Base-by-base conservation (phyloP, 2,888 invertebrate species). In the Drosophila rubida region DNA sequence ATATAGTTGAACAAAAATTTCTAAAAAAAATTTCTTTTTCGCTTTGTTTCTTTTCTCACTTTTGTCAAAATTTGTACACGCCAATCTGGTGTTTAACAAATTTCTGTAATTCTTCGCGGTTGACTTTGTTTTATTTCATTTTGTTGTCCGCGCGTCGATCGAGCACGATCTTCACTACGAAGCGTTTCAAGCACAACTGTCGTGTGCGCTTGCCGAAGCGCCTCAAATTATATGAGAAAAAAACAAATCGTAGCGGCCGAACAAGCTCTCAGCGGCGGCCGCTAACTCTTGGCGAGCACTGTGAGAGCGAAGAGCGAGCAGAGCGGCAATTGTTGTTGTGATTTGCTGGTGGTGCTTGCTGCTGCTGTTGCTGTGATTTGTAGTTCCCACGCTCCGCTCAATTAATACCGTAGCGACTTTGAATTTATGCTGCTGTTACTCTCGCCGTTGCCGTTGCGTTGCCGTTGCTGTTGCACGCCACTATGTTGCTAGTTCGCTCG, bases 131-230 rank as follows among this genome's bases (percentile, higher is more conserved):
- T 49, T 37, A 53, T 23, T 73, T 30, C 44, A n/a, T 66, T 49
- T 57, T 67, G 50, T 64, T 55, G 54, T 48, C 61, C 70, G 76
- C 69, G 66, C 78, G 73, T 49, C 75, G 78, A 69, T 75, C 75
- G 60, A 70, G 68, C 81, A 86, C 87, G 91, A 90, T 90, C 91
- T 89, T 88, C 84, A 90, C 91, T 89, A 78, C 80, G 86, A 81
- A 90, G 88, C 91, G 90, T 90, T 90, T 87, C 80, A 89, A 90
- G 89, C 90, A 90, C 90, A 91, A 91, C 91, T 91, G 90, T 82
- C 83, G 79, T 79, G 81, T 80, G 73, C 73, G 73, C 59, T 68
- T 63, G 59, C 60, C 79, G 60, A 66, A 70, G 50, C 79, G 68
- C 78, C 69, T 70, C 63, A 68, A 78, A 87, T 79, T 86, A 89